phyloP scores from a whole-genome alignment of 1,140 invertebrate genomes.

The Oscheius sp. region DNA sequence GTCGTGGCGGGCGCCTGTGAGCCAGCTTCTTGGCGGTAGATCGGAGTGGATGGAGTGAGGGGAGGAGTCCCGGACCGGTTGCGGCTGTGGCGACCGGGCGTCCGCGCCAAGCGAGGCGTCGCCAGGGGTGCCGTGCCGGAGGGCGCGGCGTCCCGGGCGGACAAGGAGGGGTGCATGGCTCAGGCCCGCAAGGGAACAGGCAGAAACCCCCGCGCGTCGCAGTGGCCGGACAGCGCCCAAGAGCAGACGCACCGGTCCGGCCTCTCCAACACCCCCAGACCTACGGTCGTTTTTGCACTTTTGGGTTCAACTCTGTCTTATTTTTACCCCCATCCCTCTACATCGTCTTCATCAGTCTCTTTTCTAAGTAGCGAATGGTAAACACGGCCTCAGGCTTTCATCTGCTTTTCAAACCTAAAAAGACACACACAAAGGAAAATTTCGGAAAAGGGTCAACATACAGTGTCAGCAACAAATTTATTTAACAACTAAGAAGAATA shows the following conservation, averaged over 20 bases:
- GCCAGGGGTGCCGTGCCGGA: conserved; percentile 20
- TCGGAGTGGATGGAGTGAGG: conserved; percentile 29
- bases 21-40: conserved; percentile 33
- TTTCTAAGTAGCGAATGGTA: too few relatives aligned
- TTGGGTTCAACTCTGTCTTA: too few relatives aligned
- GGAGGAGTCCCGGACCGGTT: conserved; percentile 13
- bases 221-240: conserved; percentile 32
- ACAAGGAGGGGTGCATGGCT: conserved; percentile 31
- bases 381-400: too few relatives aligned
- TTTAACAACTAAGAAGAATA: too few relatives aligned
- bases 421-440: too few relatives aligned
- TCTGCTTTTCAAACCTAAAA: too few relatives aligned
- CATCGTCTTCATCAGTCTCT: too few relatives aligned
- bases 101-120: conserved; percentile 35
- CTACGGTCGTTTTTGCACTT: conserved; percentile 2
- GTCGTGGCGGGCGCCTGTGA: conserved; percentile 34
- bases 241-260: not conserved
- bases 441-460: too few relatives aligned
- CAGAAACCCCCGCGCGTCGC: conserved; percentile 62
- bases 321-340: too few relatives aligned
- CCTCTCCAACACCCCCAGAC: conserved; percentile 24
- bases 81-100: conserved; percentile 27
- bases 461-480: too few relatives aligned
- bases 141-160: conserved; percentile 14
- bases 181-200: conserved; percentile 32